Percentiles rank a stretch among this genome's conserved stretches.
These are phyloP conservation scores for Charina bottae DNA, from an alignment of 2,113 vertebrate genomes.

Conservation along the genomic window DNA sequence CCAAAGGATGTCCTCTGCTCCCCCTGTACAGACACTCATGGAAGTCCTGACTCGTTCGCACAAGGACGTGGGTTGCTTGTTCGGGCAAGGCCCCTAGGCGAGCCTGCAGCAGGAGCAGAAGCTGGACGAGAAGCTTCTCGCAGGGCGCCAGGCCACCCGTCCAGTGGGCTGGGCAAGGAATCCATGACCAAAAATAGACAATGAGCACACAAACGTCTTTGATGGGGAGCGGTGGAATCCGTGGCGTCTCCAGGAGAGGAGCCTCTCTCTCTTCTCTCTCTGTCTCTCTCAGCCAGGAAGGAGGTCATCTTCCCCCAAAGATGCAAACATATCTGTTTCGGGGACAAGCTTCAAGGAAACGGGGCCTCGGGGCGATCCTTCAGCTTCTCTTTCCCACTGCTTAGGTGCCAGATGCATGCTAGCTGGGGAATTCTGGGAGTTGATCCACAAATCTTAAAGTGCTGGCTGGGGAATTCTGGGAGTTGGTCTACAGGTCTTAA, in stretches of 20 bases:
- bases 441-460: no score
- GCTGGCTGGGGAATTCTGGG: no score
- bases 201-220: not conserved
- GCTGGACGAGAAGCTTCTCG: not conserved
- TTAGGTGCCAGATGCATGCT: no score
- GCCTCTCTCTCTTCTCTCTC: not conserved
- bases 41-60: not conserved
- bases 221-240: not conserved
- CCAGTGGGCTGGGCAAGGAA: not conserved
- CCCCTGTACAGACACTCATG: no score
- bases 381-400: not conserved
- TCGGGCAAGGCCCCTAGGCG: rapidly evolving
- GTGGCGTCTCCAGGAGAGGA: not conserved
- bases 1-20: no score
- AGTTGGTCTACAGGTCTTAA: no score
- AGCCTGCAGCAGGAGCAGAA: rapidly evolving
- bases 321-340: not conserved
- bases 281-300: not conserved
- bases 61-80: rapidly evolving
- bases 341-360: not conserved
- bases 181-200: constrained; percentile 36
- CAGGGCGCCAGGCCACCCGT: not conserved
- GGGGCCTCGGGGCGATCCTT: not conserved
- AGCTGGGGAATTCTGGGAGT: no score
- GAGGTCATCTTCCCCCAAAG: not conserved